Base-by-base conservation (phyloP, 2,797 vertebrate genomes). In the Spondyliosoma cantharus region DNA sequence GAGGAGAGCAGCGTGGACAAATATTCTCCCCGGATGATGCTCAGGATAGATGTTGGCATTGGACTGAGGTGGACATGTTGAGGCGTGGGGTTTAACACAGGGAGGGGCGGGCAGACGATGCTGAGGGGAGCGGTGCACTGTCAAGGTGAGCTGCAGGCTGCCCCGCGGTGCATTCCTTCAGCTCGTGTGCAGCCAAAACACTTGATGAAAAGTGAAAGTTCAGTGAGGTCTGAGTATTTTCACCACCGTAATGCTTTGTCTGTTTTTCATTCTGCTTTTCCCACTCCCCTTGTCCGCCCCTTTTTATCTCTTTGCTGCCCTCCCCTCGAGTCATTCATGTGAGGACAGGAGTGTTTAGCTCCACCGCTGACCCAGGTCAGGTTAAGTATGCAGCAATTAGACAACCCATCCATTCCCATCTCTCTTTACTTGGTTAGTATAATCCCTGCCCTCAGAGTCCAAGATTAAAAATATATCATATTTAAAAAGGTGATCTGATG, bases 101-200 rank as follows among this genome's bases (percentile, higher is more conserved):
- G 49, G 57, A 57, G 24, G 79, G 72, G 19, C 8, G n/a, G 52
- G 9, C 59, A 63, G n/a, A 57, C 8, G 65, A 79, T 62, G 80
- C 63, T 46, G 68, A 79, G 87, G 60, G 72, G 49, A 80, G 27
- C 3, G 12, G 62, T 73, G 69, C 43, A 15, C 72, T 72, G 82
- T 87, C 78, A 67, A 67, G 64, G 80, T 86, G 89, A 92, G 85
- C 90, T 72, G 72, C 76, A 86, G 87, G 88, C 79, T 86, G 85
- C 91, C 91, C 87, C 7, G 67, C 50, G 82, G 91, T 86, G 89
- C 88, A 94, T 94, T 94, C 93, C 88, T 93, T 82, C 83, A 86
- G 71, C 77, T 79, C 59, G 19, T 86, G 82, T 87, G 80, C 85
- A 90, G 89, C 91, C 86, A 86, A 84, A 87, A 90, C 74, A 77